phyloP scores from a whole-genome alignment of 2,113 vertebrate species.

The Micronycteris hirsuta region DNA sequence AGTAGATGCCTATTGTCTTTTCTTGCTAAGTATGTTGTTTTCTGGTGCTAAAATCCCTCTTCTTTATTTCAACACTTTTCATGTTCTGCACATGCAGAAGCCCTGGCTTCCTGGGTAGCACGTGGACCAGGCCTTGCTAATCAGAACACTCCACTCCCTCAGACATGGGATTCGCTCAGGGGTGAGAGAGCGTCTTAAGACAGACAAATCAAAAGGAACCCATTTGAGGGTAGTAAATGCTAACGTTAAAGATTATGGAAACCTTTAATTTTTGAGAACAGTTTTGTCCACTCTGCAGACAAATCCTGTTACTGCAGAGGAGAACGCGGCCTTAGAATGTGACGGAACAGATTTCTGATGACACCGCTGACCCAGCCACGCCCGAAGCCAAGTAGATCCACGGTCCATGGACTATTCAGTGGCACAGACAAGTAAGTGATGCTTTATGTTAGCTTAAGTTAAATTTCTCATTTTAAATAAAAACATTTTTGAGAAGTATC shows the following conservation, averaged over 20 bases:
- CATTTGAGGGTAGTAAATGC: not conserved
- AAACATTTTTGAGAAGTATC: not conserved
- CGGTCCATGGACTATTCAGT: not conserved
- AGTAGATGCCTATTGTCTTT: not conserved
- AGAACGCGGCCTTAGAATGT: not conserved
- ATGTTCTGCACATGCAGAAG: not conserved
- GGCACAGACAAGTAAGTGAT: not conserved
- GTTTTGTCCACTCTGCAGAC: not conserved
- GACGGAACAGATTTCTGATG: not conserved
- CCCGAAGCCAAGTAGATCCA: not conserved
- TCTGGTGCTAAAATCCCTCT: not conserved
- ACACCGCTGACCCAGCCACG: not conserved
- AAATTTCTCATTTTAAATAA: constrained; percentile 14
- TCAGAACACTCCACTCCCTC: not conserved
- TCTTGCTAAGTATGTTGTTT: not conserved
- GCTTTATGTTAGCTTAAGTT: not conserved
- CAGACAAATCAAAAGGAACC: not conserved
- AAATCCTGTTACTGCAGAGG: not conserved
- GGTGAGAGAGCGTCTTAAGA: not conserved
- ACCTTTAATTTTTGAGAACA: not conserved
- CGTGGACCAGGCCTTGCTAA: not conserved
- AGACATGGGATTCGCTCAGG: not conserved
- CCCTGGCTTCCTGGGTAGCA: not conserved
- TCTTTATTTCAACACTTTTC: not conserved
- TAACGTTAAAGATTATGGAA: not conserved